Percentiles rank a stretch among this genome's conserved stretches.
These are phyloP conservation scores for Drosophila barbarae DNA, from an alignment of 2,888 invertebrate species.

Conservation along the genomic window DNA sequence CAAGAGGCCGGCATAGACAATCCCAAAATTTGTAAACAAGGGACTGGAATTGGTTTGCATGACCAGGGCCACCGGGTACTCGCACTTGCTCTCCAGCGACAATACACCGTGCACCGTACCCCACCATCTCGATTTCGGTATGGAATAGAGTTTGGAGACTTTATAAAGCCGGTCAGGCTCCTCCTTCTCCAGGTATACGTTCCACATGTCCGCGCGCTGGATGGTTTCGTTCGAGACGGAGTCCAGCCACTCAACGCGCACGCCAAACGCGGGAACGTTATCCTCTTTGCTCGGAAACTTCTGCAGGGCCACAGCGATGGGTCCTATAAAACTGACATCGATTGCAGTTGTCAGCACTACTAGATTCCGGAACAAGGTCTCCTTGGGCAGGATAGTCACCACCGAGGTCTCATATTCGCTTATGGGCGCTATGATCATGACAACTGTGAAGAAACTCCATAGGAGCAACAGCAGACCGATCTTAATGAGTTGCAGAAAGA, in stretches of 20 bases:
- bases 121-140: too few relatives aligned
- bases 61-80: slow-evolving; percentile 4
- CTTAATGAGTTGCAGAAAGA: neutral
- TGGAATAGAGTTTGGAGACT: too few relatives aligned
- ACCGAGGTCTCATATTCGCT: neutral
- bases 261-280: neutral
- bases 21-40: slow-evolving; percentile 84
- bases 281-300: too few relatives aligned
- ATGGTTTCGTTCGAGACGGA: neutral
- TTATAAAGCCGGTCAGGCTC: accelerated
- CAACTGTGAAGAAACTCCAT: neutral
- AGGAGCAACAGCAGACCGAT: neutral
- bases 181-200: neutral
- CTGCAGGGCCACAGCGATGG: neutral
- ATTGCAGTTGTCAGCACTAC: too few relatives aligned
- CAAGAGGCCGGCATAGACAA: slow-evolving; percentile 86
- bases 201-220: slow-evolving; percentile 1
- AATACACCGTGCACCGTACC: neutral
- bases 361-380: neutral
- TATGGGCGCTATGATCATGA: neutral
- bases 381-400: neutral
- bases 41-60: slow-evolving; percentile 80
- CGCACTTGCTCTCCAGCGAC: neutral
- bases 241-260: neutral
- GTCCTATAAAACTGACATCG: neutral